Evolutionary conservation across 2,113 vertebrate species (phyloP).

Genomic region (Bungarus multicinctus): DNA sequence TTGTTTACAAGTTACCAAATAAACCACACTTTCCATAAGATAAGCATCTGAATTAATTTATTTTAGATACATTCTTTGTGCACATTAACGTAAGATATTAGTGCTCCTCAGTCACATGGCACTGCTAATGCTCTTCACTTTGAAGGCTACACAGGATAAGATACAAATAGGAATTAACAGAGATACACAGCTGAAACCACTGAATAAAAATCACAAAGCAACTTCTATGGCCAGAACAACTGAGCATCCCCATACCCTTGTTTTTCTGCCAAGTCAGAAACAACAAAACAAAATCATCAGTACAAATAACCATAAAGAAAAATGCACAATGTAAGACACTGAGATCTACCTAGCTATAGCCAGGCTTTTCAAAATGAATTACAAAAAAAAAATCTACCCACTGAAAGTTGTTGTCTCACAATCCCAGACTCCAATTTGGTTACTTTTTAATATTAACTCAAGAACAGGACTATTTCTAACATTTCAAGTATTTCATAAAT

Average conservation of each 20-base stretch:
- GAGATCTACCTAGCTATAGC: constrained; percentile 4
- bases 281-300: constrained; percentile 31
- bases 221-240: not conserved
- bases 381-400: not conserved
- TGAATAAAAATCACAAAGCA: constrained; percentile 8
- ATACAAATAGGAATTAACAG: constrained; percentile 20
- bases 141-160: constrained; percentile 25
- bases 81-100: constrained; percentile 26
- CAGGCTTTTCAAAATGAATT: constrained; percentile 16
- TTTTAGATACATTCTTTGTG: constrained; percentile 42
- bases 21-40: constrained; percentile 13
- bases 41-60: constrained; percentile 22
- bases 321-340: not conserved
- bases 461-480: constrained; percentile 4
- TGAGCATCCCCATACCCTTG: not conserved
- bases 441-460: not conserved
- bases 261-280: constrained; percentile 22
- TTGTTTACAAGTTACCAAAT: not conserved
- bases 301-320: not conserved
- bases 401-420: not conserved
- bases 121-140: constrained; percentile 44
- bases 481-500: not conserved
- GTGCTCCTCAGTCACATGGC: constrained; percentile 24
- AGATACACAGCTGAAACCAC: constrained; percentile 21
- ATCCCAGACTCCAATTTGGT: constrained; percentile 5